Conservation (phyloP, 1,140 invertebrate genomes). For the Papilio machaon region DNA sequence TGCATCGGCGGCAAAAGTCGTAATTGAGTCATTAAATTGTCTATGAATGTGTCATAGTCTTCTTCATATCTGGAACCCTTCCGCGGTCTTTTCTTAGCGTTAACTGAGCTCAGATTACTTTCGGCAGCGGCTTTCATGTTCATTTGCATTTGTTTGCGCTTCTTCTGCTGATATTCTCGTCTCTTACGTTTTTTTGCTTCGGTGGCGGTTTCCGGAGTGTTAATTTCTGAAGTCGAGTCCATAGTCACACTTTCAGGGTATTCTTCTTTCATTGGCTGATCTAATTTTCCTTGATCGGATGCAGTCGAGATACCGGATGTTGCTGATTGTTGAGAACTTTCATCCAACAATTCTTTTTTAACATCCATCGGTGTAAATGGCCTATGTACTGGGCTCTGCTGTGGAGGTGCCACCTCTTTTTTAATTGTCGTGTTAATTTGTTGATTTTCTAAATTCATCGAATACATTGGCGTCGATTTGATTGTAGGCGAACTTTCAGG, state of each 20-base stretch:
- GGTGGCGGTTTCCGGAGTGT: conserved; percentile 83
- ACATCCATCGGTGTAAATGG: conserved; percentile 82
- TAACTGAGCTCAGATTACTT: conserved; percentile 85
- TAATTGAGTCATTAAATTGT: conserved; percentile 92
- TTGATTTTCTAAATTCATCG: conserved; percentile 67
- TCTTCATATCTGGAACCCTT: conserved; percentile 94
- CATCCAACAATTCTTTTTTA: conserved; percentile 84
- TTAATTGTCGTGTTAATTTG: conserved; percentile 77
- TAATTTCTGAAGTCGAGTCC: conserved; percentile 68
- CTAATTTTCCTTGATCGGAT: conserved; percentile 83
- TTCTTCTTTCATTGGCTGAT: conserved; percentile 83
- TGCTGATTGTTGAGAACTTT: conserved; percentile 83
- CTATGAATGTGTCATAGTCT: conserved; percentile 95
- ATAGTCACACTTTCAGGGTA: conserved; percentile 75
- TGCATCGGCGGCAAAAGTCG: conserved; percentile 91
- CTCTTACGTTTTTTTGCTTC: conserved; percentile 91
- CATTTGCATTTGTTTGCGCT: conserved; percentile 86
- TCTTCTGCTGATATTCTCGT: conserved; percentile 92
- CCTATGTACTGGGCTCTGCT: conserved; percentile 79
- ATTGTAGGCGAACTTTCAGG: conserved; percentile 76
- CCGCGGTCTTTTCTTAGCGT: conserved; percentile 89
- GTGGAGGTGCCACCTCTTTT: conserved; percentile 80
- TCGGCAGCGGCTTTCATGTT: conserved; percentile 80
- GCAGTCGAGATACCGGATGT: conserved; percentile 81
- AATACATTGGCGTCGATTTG: conserved; percentile 70